Conservation (phyloP, 2,113 vertebrate species). For the Gobiocypris rarus region DNA sequence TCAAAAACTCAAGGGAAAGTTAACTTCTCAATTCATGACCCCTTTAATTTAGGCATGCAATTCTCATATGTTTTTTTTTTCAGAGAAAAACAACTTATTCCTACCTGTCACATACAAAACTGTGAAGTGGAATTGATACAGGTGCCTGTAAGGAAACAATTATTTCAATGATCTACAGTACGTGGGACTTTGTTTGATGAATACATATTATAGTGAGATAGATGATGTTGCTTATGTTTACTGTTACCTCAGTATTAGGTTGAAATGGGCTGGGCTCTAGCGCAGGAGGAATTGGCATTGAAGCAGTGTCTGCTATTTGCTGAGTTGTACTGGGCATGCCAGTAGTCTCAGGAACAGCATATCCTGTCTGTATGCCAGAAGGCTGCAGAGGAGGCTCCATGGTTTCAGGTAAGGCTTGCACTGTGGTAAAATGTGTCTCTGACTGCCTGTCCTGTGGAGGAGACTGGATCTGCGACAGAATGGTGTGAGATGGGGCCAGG, state of each 20-base stretch:
- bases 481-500: conserved; percentile 51
- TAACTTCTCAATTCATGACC: no score
- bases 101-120: conserved; percentile 86
- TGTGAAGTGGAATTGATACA: conserved; percentile 77
- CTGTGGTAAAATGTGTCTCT: conserved; percentile 56
- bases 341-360: conserved; percentile 64
- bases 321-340: conserved; percentile 69
- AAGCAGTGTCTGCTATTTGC: conserved; percentile 65
- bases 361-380: conserved; percentile 71
- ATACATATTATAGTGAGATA: background rate
- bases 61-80: background rate
- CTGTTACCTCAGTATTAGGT: conserved; percentile 63
- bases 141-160: conserved; percentile 72
- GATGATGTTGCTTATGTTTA: background rate
- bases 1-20: no score
- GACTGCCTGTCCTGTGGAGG: conserved; percentile 58
- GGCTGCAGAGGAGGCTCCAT: conserved; percentile 71
- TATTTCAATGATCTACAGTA: background rate
- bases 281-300: conserved; percentile 55
- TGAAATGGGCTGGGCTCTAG: conserved; percentile 60
- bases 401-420: conserved; percentile 40
- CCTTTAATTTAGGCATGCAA: background rate
- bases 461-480: conserved; percentile 57
- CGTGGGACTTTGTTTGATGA: background rate
- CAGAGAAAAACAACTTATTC: conserved; percentile 22